A percentile compares a stretch with the other conserved stretches of the same genome.
These are phyloP conservation scores for Festucalex cinctus DNA, from an alignment of 2,113 vertebrate species.

Conservation along the genomic window DNA sequence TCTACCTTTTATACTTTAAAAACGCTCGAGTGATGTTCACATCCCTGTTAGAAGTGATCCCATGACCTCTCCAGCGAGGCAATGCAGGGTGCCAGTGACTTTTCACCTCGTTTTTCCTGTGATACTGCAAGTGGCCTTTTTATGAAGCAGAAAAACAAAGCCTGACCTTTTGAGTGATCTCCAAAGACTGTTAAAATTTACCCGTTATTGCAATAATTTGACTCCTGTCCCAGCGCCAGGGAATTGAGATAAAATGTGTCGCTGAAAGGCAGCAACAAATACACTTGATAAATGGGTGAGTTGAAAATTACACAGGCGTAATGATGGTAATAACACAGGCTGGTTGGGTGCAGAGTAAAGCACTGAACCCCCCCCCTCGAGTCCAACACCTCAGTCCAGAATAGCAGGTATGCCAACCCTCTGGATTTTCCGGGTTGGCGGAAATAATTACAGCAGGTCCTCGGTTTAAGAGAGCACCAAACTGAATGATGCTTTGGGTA, in stretches of 20 bases:
- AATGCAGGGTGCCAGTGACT: constrained; percentile 3
- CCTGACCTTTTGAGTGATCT: constrained; percentile 39
- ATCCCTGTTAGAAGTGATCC: constrained; percentile 36
- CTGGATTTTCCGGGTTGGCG: too few relatives aligned
- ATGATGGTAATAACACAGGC: background rate
- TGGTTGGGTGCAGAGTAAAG: background rate
- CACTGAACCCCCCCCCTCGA: background rate
- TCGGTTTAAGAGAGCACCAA: background rate
- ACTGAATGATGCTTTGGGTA: too few relatives aligned
- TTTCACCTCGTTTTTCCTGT: constrained; percentile 19
- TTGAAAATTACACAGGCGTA: background rate
- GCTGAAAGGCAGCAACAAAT: background rate
- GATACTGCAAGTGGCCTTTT: constrained; percentile 35
- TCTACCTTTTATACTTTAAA: constrained; percentile 54
- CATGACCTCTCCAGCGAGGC: constrained; percentile 26
- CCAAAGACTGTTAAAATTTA: constrained; percentile 27
- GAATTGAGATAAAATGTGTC: background rate
- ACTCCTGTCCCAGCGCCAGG: background rate
- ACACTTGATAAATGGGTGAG: background rate
- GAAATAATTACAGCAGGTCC: too few relatives aligned
- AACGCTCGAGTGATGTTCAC: constrained; percentile 26
- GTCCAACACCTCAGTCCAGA: too few relatives aligned
- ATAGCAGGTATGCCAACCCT: too few relatives aligned
- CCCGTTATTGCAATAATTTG: constrained; percentile 19
- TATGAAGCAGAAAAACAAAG: constrained; percentile 28